A percentile compares a stretch with the other conserved stretches of the same genome.
Evolutionary conservation across 2,797 vertebrate genomes (phyloP).

Genomic region (Parambassis ranga): DNA sequence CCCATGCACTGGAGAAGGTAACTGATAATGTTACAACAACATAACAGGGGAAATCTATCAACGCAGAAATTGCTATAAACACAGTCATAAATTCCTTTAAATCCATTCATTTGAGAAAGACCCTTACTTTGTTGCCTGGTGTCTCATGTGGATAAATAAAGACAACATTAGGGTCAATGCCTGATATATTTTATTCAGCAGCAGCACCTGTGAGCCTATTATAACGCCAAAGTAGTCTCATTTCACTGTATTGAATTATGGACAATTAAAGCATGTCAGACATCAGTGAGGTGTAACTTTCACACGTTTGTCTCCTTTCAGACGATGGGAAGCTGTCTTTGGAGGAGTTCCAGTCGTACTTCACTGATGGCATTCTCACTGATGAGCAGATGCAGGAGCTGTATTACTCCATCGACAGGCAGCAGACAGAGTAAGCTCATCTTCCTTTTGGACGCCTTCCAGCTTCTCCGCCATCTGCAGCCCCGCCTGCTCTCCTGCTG

Average conservation of each 20-base stretch:
- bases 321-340: slow-evolving; percentile 94
- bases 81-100: too few relatives aligned
- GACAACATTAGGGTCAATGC: not conserved
- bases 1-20: not conserved
- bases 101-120: not conserved
- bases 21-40: not conserved
- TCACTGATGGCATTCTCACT: slow-evolving; percentile 91
- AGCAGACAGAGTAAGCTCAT: slow-evolving; percentile 86
- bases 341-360: slow-evolving; percentile 95
- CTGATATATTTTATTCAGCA: not conserved
- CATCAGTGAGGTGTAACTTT: slow-evolving; percentile 2
- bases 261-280: not conserved
- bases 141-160: not conserved
- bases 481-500: slow-evolving; percentile 37
- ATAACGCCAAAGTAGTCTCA: not conserved
- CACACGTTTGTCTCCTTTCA: slow-evolving; percentile 56
- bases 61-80: not conserved
- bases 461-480: slow-evolving; percentile 51
- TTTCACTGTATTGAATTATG: not conserved
- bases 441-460: slow-evolving; percentile 32
- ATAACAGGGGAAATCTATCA: not conserved
- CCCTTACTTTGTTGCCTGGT: not conserved
- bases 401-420: slow-evolving; percentile 87
- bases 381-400: slow-evolving; percentile 89
- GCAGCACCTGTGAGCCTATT: not conserved